phyloP scores from a whole-genome alignment of 2,797 vertebrate genomes.

The Diplodus sargus region DNA sequence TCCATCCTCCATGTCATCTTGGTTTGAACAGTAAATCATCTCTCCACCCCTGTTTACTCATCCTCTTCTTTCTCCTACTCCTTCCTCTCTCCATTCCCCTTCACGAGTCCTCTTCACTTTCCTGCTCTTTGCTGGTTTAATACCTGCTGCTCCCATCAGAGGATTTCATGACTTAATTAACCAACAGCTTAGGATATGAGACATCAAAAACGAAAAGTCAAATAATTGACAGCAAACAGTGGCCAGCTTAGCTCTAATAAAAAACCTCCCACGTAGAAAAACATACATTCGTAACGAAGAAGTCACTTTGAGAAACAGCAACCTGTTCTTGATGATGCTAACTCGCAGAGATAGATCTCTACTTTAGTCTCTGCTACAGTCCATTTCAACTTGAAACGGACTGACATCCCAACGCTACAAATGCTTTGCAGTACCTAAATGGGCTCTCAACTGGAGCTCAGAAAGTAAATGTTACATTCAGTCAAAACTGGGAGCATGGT shows the following conservation, averaged over 20 bases:
- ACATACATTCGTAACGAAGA: background rate
- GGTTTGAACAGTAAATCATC: slow-evolving; percentile 39
- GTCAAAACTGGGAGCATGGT: slow-evolving; percentile 10
- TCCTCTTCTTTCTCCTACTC: slow-evolving; percentile 23
- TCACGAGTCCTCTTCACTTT: background rate
- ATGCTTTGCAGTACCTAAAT: slow-evolving; percentile 19
- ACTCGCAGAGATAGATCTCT: background rate
- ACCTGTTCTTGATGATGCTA: slow-evolving; percentile 3
- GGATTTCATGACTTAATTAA: slow-evolving; percentile 37
- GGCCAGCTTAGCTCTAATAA: slow-evolving; percentile 10
- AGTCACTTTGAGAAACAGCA: slow-evolving; percentile 13
- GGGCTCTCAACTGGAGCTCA: slow-evolving; percentile 2
- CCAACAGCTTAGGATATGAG: slow-evolving; percentile 35
- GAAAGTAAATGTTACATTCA: background rate
- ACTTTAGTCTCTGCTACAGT: slow-evolving; percentile 30
- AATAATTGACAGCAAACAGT: slow-evolving; percentile 20
- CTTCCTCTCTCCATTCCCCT: background rate
- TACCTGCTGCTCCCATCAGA: slow-evolving; percentile 33
- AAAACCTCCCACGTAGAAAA: background rate
- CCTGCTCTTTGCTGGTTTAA: slow-evolving; percentile 32
- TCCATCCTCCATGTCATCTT: slow-evolving; percentile 31
- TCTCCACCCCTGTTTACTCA: slow-evolving; percentile 28
- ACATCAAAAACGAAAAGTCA: slow-evolving; percentile 15
- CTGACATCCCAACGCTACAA: slow-evolving; percentile 31
- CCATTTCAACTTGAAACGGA: slow-evolving; percentile 24